phyloP scores from a whole-genome alignment of 2,113 vertebrate genomes.

The Archocentrus centrarchus region DNA sequence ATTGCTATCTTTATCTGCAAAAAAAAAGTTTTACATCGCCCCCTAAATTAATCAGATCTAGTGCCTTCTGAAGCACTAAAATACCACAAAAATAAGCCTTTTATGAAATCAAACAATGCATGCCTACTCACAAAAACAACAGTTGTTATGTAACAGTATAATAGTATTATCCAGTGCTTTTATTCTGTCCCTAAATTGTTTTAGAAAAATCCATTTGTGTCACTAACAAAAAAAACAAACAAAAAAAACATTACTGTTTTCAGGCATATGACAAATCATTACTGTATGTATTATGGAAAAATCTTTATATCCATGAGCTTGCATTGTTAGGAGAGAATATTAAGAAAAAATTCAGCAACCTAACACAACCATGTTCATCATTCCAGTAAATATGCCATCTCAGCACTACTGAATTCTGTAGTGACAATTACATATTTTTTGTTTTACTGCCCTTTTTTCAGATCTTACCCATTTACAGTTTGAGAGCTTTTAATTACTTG shows the following conservation, averaged over 20 bases:
- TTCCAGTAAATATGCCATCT: background rate
- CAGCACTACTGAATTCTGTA: background rate
- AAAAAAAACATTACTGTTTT: background rate
- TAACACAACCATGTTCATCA: background rate
- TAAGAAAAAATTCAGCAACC: background rate
- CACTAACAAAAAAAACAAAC: background rate
- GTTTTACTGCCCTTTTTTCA: too few relatives aligned
- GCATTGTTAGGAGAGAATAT: background rate
- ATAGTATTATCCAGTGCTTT: background rate
- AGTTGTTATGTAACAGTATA: background rate
- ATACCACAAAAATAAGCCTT: background rate
- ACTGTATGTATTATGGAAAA: background rate
- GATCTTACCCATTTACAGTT: background rate
- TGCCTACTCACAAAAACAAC: background rate
- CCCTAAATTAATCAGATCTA: background rate
- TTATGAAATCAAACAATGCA: constrained; percentile 4
- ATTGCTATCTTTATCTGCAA: background rate
- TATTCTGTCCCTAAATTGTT: background rate
- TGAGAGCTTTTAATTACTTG: background rate
- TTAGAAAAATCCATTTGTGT: background rate
- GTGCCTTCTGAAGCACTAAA: background rate
- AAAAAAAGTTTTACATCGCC: background rate
- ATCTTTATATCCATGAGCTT: background rate
- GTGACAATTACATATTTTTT: background rate
- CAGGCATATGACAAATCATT: background rate